Percentiles rank a stretch among this genome's conserved stretches.
Conservation (phyloP, 2,797 vertebrate genomes). For the Champsocephalus gunnari region DNA sequence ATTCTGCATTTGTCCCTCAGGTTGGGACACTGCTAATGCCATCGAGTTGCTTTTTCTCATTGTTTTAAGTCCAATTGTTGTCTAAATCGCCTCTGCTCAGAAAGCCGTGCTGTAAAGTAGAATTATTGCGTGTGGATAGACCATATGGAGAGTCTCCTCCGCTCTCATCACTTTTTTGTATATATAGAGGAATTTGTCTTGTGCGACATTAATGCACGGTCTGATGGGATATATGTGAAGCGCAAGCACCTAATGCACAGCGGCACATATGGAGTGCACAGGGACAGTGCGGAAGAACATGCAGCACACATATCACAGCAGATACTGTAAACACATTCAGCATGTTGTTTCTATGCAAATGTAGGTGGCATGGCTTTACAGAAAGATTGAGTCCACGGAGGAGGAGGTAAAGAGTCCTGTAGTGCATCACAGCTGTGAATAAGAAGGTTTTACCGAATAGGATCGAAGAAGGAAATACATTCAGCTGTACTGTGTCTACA, state of each 20-base stretch:
- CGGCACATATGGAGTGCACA: conserved; percentile 22
- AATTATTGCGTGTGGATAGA: conserved; percentile 24
- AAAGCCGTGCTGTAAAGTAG: conserved; percentile 19
- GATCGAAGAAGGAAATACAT: conserved; percentile 60
- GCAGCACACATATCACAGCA: conserved; percentile 32
- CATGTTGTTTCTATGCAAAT: conserved; percentile 75
- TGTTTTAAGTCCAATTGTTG: conserved; percentile 56
- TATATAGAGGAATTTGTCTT: conserved; percentile 42
- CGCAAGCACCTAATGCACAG: conserved; percentile 34
- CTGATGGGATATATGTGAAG: conserved; percentile 42
- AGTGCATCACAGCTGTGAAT: conserved; percentile 41
- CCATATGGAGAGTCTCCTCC: conserved; percentile 38
- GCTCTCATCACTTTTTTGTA: conserved; percentile 17
- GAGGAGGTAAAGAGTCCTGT: conserved; percentile 58
- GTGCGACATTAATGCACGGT: conserved; percentile 40
- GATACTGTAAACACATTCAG: conserved; percentile 59
- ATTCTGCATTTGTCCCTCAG: conserved; percentile 67
- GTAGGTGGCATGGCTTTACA: conserved; percentile 42
- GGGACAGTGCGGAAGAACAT: conserved; percentile 20
- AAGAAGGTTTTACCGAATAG: conserved; percentile 43
- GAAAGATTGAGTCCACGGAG: conserved; percentile 50
- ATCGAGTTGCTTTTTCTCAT: conserved; percentile 37
- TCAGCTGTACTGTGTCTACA: conserved; percentile 29
- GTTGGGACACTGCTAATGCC: conserved; percentile 38
- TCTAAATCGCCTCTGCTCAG: conserved; percentile 30